phyloP scores from a whole-genome alignment of 2,797 vertebrate genomes.

The Astyanax mexicanus region DNA sequence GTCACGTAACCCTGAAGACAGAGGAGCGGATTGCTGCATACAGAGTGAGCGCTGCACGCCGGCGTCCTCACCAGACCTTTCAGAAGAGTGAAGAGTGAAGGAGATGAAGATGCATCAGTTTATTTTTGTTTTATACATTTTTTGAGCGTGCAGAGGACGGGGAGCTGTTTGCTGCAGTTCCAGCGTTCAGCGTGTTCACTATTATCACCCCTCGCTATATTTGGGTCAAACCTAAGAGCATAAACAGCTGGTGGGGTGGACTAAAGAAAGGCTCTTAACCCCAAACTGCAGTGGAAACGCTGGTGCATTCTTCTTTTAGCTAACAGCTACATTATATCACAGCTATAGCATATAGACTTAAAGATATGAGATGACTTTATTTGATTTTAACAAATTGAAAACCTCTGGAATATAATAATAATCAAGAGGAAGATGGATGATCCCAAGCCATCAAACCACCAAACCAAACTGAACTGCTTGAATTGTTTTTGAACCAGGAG shows the following conservation, averaged over 20 bases:
- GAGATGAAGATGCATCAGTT: neutral
- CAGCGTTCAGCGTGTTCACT: neutral
- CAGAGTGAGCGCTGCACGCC: neutral
- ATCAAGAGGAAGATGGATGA: no score
- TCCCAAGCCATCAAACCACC: no score
- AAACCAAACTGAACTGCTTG: no score
- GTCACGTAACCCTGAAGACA: constrained; percentile 13
- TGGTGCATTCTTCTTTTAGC: neutral
- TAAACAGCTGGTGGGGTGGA: neutral
- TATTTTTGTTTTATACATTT: neutral
- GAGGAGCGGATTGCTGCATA: neutral
- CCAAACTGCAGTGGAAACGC: constrained; percentile 2
- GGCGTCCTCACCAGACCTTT: neutral
- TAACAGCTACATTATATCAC: no score
- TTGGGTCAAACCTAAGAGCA: constrained; percentile 13
- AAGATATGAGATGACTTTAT: no score
- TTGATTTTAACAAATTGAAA: no score
- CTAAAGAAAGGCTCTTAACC: constrained; percentile 26
- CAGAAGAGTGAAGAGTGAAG: neutral
- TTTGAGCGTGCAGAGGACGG: neutral
- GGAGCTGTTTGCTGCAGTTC: neutral
- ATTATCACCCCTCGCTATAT: neutral
- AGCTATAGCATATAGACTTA: no score
- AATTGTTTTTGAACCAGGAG: no score
- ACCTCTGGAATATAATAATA: no score